Base-by-base conservation (phyloP, 2,113 vertebrate species). In the Antechinus flavipes region DNA sequence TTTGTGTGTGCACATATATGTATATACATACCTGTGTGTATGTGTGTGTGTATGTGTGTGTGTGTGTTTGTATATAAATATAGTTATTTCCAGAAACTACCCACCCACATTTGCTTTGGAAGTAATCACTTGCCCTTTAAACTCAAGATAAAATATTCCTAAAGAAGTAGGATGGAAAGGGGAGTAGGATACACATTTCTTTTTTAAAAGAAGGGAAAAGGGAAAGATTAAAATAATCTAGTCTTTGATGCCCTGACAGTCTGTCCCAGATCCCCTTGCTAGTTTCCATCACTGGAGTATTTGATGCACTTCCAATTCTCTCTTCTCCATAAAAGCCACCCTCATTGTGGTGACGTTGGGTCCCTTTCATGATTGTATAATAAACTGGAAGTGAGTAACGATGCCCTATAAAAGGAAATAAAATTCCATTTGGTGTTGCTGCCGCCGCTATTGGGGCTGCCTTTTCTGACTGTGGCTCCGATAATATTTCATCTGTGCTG, bases 301-400 rank as follows among this genome's bases (percentile, higher is more conserved):
- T 94, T 97, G 98, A 98, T 92, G 98, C 98, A 98, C 76, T 98
- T 98, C 91, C 97, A 93, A 95, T 98, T 98, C 97, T 96, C 97
- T 98, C 97, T 96, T 93, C 95, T 96, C 93, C 90, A 94, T 93
- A 98, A 98, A 98, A 98, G 97, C 96, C 96, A 97, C 97, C 93
- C 95, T 98, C 94, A 49, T 94, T 97, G 24, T 97, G 24, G 90
- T 97, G 96, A 98, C 98, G 97, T 50, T 98, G 95, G 23, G 4
- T 96, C 97, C 96, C 97, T 98, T 98, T 98, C 97, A 98, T 97
- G 95, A 98, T 97, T 99, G 99, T 99, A 98, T 99, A 99, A 99
- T 99, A 99, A 99, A 99, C 98, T 99, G 98, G 97, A 99, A 99
- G 98, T 99, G 99, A 98, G 99, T 99, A 99, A 99, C 98, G 99